Evolutionary conservation across 2,888 invertebrate genomes (phyloP).

Genomic region (Drosophila mimica): DNA sequence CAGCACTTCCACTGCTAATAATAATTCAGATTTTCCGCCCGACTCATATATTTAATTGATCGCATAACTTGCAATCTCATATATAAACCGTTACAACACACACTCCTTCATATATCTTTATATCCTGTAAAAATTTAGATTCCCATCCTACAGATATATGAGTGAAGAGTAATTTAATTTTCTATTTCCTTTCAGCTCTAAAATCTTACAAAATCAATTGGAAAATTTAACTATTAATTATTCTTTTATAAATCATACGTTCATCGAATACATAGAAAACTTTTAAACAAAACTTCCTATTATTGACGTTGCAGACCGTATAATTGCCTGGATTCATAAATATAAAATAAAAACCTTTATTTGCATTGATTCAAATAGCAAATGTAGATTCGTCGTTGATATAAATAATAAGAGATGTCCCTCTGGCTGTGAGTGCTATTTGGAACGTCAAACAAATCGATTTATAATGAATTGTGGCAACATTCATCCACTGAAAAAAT

Average conservation of each 20-base stretch:
- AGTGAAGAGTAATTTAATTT: too few relatives aligned
- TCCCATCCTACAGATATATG: too few relatives aligned
- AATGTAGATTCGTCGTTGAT: not conserved
- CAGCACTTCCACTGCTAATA: too few relatives aligned
- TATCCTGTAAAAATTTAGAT: too few relatives aligned
- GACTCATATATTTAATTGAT: too few relatives aligned
- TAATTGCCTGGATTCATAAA: not conserved
- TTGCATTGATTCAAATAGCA: fast-evolving
- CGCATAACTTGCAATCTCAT: not conserved
- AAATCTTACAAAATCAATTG: not conserved
- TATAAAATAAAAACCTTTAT: not conserved
- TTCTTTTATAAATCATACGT: not conserved
- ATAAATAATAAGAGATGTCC: not conserved
- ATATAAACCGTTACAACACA: not conserved
- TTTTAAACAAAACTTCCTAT: not conserved
- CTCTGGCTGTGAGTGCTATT: not conserved
- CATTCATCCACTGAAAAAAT: too few relatives aligned
- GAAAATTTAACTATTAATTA: not conserved
- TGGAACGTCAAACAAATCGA: not conserved
- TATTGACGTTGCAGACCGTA: fast-evolving
- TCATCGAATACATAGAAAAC: too few relatives aligned
- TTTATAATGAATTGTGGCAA: not conserved
- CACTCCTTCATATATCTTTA: too few relatives aligned
- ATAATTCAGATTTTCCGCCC: too few relatives aligned
- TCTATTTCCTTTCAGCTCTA: not conserved